Evolutionary conservation across 2,888 invertebrate species (phyloP).

Genomic region (Heliconius sara): DNA sequence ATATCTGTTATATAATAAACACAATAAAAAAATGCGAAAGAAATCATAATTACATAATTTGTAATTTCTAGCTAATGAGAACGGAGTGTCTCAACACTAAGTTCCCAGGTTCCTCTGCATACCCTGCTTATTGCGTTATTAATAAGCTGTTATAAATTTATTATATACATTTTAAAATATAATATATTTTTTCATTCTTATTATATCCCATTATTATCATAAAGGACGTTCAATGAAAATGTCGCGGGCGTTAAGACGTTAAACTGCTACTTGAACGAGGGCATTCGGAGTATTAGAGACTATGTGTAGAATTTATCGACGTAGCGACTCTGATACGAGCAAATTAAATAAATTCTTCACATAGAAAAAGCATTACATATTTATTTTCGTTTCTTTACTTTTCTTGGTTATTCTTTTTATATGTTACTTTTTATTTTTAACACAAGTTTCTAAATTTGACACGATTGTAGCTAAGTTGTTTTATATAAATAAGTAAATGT

Average conservation of each 20-base stretch:
- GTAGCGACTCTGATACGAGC: constrained; percentile 16
- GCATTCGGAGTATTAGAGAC: constrained; percentile 11
- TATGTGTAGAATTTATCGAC: constrained; percentile 34
- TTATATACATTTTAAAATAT: no score
- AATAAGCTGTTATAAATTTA: no score
- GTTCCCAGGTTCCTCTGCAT: no score
- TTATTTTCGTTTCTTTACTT: neutral
- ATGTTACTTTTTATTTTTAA: neutral
- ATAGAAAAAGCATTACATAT: neutral
- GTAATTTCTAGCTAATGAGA: no score
- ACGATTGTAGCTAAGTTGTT: no score
- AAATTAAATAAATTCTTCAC: constrained; percentile 10
- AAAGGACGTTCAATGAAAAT: constrained; percentile 29
- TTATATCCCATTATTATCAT: neutral
- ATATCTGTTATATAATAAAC: no score
- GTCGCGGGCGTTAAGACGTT: constrained; percentile 30
- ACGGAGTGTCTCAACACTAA: no score
- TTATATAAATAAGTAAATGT: no score
- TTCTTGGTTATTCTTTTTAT: neutral
- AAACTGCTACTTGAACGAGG: constrained; percentile 23
- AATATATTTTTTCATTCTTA: neutral
- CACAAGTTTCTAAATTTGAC: neutral
- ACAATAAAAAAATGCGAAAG: no score
- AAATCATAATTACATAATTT: no score
- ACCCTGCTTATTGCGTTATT: no score